A percentile compares a stretch with the other conserved stretches of the same genome.
Evolutionary conservation across 2,888 invertebrate genomes (phyloP).

Genomic region (Aspidiotus destructor): DNA sequence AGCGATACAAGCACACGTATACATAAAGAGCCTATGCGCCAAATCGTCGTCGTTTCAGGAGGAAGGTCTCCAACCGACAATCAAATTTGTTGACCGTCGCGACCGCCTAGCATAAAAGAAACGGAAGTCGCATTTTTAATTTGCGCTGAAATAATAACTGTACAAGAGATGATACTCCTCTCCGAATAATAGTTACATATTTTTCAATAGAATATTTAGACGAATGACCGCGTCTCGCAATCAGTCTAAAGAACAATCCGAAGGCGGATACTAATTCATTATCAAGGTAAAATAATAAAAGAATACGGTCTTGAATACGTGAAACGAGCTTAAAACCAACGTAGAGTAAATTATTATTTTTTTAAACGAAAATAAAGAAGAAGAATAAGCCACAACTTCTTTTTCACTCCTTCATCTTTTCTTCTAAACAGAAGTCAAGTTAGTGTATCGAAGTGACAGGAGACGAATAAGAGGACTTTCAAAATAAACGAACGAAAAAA

Average conservation of each 20-base stretch:
- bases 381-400: constrained; percentile 15
- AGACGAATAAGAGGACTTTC: constrained; percentile 28
- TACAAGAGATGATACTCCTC: no score
- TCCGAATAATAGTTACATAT: not conserved
- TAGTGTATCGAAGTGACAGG: constrained; percentile 28
- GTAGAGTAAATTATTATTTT: constrained; percentile 7
- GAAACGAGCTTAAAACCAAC: constrained; percentile 9
- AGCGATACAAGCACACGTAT: no score
- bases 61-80: not conserved
- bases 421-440: constrained; percentile 31
- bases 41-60: no score
- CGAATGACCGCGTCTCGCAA: not conserved
- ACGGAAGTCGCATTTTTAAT: constrained; percentile 9
- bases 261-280: constrained; percentile 22
- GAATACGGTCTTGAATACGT: not conserved
- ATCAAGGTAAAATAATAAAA: constrained; percentile 4
- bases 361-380: not conserved
- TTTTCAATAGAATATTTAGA: constrained; percentile 2
- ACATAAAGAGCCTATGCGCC: no score
- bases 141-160: constrained; percentile 11
- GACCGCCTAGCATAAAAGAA: not conserved
- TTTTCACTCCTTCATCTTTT: constrained; percentile 14
- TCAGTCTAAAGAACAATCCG: constrained; percentile 19
- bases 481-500: constrained; percentile 11
- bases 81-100: not conserved